Evolutionary conservation across 1,140 invertebrate species (phyloP), one percentile per base, ranked within the genome.

Genomic region (Drosophila melanica): DNA sequence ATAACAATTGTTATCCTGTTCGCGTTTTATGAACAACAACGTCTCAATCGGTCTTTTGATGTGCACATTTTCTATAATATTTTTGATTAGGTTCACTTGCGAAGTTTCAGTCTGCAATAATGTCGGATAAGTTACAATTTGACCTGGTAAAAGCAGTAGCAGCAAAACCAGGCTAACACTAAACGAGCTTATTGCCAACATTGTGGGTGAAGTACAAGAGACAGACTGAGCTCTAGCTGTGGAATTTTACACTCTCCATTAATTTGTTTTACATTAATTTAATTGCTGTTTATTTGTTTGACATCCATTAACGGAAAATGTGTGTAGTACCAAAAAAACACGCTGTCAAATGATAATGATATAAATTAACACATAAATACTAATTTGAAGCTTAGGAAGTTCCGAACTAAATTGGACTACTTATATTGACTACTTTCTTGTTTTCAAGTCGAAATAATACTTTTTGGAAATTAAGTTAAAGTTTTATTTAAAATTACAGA

Each of bases 11-110:
- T 14, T 5, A 9, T 68, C 37, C 35, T 42, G 3, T 9, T 1
- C 10, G 1, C 63, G 54, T n/a, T 42, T 10, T 16, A 55, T 33
- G 2, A 68, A n/a, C 16, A 73, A 9, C 14, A 73, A 4, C n/a
- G 55, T 73, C 5, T 59, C 20, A 14, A 58, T 20, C 3, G 47
- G 14, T 35, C 10, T 44, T 18, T 45, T 27, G 5, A 12, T 37
- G 5, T 45, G 7, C 9, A 44, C 10, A 10, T 30, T 44, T 10
- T 45, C 16, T 10, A 66, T 39, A 5, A 65, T 9, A 9, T 66
- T 12, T 0, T 27, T 33, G 0, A 66, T n/a, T 4, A 16, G 57
- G 10, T 37, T 18, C 0, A 37, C 20, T 10, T n/a, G 8, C 3
- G 2, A 5, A 3, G n/a, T 14, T 27, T 0, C 50, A 2, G 27